Evolutionary conservation across 2,113 vertebrate genomes (phyloP), one percentile per base, ranked within the genome.

Genomic region (Abramis brama): DNA sequence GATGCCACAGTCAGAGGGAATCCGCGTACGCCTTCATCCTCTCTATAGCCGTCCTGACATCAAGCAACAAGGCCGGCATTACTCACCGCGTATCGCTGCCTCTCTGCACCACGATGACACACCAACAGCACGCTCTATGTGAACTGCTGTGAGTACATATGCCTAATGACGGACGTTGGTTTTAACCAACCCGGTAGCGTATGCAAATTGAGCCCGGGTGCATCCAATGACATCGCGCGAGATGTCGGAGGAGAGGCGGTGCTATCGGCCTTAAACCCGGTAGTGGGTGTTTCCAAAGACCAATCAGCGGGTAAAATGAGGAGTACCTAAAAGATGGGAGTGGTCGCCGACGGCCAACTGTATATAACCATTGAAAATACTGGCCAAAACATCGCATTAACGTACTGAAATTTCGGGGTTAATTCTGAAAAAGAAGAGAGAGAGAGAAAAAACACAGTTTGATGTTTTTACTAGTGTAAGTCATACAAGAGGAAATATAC

Each of bases 11-110:
- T 90, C 87, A 90, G 85, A 88, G 85, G 82, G 75, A 85, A 60
- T 85, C 83, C 64, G 74, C 82, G 74, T 70, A 64, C 68, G 89
- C 85, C 85, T 84, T 88, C 89, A 90, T 90, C 79, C 74, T 77
- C 50, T 52, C 89, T 55, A 76, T 66, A 62, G 62, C 83, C 76
- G 79, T 79, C 57, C 73, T 78, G 66, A 86, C 83, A 78, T 73
- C 75, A 83, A 85, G 83, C 47, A 83, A 83, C 66, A 85, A 79
- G 59, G 64, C 43, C 84, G 85, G 13, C 89, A 88, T 90, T 52
- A 85, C 87, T 83, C 85, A 70, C 85, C 59, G 76, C 76, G 75
- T 82, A 81, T 80, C 76, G 55, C 77, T 73, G 87, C 55, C 82
- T 86, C 81, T 83, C 85, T 85, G 86, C 88, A 83, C 47, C 86